Evolutionary conservation across 2,888 invertebrate genomes (phyloP).

Genomic region (Odontocolon sp.): DNA sequence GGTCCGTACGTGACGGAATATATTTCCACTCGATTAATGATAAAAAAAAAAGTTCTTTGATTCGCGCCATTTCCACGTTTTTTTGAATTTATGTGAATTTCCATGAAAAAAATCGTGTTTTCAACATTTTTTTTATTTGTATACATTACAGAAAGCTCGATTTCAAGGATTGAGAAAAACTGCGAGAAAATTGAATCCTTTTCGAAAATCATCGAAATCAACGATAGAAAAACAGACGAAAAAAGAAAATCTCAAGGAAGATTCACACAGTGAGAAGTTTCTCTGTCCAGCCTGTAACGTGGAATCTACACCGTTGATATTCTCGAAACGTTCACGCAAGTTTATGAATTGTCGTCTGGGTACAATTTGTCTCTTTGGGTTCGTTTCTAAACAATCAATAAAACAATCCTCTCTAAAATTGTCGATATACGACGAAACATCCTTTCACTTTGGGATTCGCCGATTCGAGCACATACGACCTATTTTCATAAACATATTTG

Average conservation of each 20-base stretch:
- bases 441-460: too few species aligned
- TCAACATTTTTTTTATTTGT: too few species aligned
- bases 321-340: conserved; percentile 37
- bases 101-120: too few species aligned
- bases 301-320: conserved; percentile 55
- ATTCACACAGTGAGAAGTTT: conserved; percentile 35
- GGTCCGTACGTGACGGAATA: conserved; percentile 32
- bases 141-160: conserved; percentile 44
- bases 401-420: neutral
- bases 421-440: too few species aligned
- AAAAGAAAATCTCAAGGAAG: too few species aligned
- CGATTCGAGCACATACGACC: too few species aligned
- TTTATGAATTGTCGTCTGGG: conserved; percentile 50
- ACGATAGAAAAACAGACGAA: too few species aligned
- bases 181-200: conserved; percentile 30
- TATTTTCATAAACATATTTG: too few species aligned
- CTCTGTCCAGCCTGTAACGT: conserved; percentile 61
- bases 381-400: conserved; percentile 6
- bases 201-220: conserved; percentile 31
- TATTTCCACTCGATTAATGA: neutral
- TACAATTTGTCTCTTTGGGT: conserved; percentile 62
- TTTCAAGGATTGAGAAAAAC: conserved; percentile 35
- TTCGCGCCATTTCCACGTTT: neutral
- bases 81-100: neutral
- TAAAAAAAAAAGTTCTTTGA: neutral